Evolutionary conservation across 2,888 invertebrate species (phyloP).

Genomic region (Neuroscelio doddi): DNA sequence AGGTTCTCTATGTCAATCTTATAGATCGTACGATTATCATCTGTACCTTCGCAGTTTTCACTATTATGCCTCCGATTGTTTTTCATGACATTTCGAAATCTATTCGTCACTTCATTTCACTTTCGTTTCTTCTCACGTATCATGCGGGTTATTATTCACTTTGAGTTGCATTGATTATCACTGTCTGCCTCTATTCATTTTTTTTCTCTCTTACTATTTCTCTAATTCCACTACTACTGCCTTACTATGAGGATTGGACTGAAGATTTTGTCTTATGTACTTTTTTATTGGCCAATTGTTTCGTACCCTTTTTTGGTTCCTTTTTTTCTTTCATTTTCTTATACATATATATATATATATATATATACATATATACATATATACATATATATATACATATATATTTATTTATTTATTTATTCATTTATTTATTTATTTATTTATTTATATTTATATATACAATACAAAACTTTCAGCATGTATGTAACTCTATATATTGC

Average conservation of each 20-base stretch:
- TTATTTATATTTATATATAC: slow-evolving; percentile 11
- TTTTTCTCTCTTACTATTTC: slow-evolving; percentile 46
- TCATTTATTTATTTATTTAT: slow-evolving; percentile 16
- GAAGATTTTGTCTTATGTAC: slow-evolving; percentile 67
- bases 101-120: slow-evolving; percentile 21
- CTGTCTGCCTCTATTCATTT: slow-evolving; percentile 36
- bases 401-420: slow-evolving; percentile 36
- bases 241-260: slow-evolving; percentile 72
- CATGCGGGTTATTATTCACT: slow-evolving; percentile 26
- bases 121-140: slow-evolving; percentile 36
- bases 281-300: slow-evolving; percentile 60
- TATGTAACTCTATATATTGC: slow-evolving; percentile 16
- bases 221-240: slow-evolving; percentile 66
- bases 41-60: slow-evolving; percentile 43
- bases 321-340: slow-evolving; percentile 38
- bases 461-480: slow-evolving; percentile 39
- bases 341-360: slow-evolving; percentile 18
- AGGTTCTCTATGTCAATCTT: slow-evolving; percentile 41
- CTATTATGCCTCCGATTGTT: slow-evolving; percentile 22
- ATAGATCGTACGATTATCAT: slow-evolving; percentile 17
- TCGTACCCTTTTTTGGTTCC: slow-evolving; percentile 47
- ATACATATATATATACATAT: slow-evolving; percentile 10
- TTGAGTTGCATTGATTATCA: slow-evolving; percentile 37
- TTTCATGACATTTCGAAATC: not conserved
- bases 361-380: slow-evolving; percentile 7